These are phyloP conservation scores for Villa cingulata DNA, from an alignment of 2,888 invertebrate species.

Conservation along the genomic window DNA sequence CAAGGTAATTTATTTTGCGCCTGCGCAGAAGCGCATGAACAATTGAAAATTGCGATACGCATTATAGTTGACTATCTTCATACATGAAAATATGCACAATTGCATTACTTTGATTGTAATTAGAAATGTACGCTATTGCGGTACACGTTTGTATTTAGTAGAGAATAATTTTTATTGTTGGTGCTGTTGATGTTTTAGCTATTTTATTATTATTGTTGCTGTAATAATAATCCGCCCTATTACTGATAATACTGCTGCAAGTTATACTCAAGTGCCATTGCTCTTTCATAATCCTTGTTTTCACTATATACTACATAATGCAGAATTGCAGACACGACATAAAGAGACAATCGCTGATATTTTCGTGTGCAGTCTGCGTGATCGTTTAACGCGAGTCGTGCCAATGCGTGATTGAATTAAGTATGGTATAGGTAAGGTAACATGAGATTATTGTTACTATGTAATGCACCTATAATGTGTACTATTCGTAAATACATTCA, in stretches of 20 bases:
- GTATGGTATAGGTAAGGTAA: neutral
- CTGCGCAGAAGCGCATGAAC: neutral
- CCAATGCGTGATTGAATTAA: neutral
- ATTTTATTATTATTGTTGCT: too few relatives aligned
- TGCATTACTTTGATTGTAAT: neutral
- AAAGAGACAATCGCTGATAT: neutral
- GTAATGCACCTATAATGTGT: too few relatives aligned
- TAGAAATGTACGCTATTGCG: too few relatives aligned
- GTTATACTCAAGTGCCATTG: too few relatives aligned
- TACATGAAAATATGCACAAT: neutral
- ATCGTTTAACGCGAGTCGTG: constrained; percentile 1
- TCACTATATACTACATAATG: too few relatives aligned
- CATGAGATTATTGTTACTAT: neutral
- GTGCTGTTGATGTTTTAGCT: too few relatives aligned
- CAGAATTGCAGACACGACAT: neutral
- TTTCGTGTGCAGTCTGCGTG: neutral
- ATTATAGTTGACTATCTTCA: neutral
- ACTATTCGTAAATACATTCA: too few relatives aligned
- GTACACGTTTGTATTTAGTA: constrained; percentile 2
- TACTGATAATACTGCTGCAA: too few relatives aligned
- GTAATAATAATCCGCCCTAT: too few relatives aligned
- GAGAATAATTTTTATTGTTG: neutral
- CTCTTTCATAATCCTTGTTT: too few relatives aligned
- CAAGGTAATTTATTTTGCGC: constrained; percentile 5
- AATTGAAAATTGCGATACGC: constrained; percentile 1